Conservation (phyloP, 2,113 vertebrate species). For the Myocastor coypus region DNA sequence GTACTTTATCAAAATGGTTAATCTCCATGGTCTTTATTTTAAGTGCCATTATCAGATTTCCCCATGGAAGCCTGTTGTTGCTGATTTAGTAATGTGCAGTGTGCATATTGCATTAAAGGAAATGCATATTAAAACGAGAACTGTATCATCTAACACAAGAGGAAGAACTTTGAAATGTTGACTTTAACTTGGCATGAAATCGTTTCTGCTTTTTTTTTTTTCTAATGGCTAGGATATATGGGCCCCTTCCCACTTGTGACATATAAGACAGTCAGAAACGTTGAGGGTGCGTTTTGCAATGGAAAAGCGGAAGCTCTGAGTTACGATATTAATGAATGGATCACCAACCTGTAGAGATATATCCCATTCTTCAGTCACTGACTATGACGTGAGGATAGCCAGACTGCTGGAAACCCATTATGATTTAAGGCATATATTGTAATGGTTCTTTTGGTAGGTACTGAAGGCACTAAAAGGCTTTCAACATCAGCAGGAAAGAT, state of each 20-base stretch:
- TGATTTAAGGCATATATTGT: conserved; percentile 48
- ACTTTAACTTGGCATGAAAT: not conserved
- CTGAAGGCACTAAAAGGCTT: conserved; percentile 65
- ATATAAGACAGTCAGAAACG: not conserved
- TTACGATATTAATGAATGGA: not conserved
- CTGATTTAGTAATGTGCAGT: conserved; percentile 8
- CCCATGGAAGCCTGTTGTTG: conserved; percentile 12
- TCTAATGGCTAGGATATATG: not conserved
- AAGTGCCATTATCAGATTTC: conserved; percentile 45
- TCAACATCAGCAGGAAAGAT: conserved; percentile 37
- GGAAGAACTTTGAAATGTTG: conserved; percentile 2
- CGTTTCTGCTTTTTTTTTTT: not conserved
- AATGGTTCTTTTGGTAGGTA: conserved; percentile 43
- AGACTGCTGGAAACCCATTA: conserved; percentile 32
- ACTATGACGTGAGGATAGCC: conserved; percentile 6
- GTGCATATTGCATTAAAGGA: not conserved
- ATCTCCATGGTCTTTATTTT: conserved; percentile 53
- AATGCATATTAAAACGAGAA: not conserved
- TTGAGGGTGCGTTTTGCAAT: not conserved
- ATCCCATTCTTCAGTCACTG: conserved; percentile 23
- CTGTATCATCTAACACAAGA: not conserved
- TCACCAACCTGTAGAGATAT: not conserved
- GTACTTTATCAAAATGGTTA: conserved; percentile 69
- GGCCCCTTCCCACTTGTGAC: not conserved
- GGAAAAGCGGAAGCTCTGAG: not conserved